phyloP scores from a whole-genome alignment of 2,113 vertebrate species.

The Sterna hirundo region DNA sequence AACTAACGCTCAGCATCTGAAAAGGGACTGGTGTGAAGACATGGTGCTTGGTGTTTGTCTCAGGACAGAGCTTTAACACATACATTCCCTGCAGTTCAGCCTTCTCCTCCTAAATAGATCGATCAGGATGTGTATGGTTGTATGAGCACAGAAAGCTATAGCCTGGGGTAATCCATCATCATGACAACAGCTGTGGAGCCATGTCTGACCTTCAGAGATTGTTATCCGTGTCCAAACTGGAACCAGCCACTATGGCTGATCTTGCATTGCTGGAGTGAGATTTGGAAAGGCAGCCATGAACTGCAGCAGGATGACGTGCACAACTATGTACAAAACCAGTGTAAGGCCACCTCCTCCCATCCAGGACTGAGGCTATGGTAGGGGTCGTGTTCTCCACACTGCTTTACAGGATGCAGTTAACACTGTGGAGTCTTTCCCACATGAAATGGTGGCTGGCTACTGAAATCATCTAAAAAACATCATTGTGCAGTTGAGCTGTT shows the following conservation, averaged over 20 bases:
- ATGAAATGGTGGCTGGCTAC: neutral
- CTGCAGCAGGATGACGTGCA: neutral
- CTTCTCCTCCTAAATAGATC: neutral
- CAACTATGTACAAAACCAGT: neutral
- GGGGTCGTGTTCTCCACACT: neutral
- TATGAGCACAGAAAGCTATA: neutral
- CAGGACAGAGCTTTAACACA: neutral
- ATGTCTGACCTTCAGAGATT: neutral
- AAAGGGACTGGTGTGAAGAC: neutral
- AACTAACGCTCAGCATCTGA: fast-evolving
- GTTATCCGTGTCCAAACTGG: neutral
- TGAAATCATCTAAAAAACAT: neutral
- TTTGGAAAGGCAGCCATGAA: neutral
- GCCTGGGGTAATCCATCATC: neutral
- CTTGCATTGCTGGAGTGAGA: neutral
- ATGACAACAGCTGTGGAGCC: neutral
- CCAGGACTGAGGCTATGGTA: neutral
- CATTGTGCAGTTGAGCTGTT: neutral
- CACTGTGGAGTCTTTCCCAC: neutral
- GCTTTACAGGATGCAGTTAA: neutral
- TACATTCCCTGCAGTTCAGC: neutral
- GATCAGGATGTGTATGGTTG: neutral
- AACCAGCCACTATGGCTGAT: neutral
- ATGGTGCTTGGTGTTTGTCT: neutral
- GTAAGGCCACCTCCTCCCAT: neutral